These are phyloP conservation scores for Microdon myrmicae DNA, from an alignment of 2,888 invertebrate genomes.

Conservation along the genomic window DNA sequence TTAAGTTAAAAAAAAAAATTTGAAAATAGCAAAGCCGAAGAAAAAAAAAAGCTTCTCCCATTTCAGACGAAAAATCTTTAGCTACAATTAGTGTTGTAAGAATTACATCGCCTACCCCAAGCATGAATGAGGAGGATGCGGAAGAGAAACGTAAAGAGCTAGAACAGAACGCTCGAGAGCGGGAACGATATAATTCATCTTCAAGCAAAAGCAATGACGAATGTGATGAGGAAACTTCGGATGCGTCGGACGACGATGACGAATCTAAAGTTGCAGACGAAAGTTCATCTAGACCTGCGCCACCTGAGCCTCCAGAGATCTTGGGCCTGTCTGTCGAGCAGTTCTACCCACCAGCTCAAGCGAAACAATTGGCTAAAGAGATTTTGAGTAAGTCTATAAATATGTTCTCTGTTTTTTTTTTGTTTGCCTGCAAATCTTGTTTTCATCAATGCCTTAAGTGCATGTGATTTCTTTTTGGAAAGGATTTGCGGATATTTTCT, in stretches of 20 bases:
- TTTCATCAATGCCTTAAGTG: neutral
- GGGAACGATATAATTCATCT: constrained; percentile 53
- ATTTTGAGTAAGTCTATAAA: constrained; percentile 61
- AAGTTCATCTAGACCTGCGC: constrained; percentile 7
- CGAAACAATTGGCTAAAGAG: constrained; percentile 67
- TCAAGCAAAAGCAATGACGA: constrained; percentile 55
- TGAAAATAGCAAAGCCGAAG: too few species aligned
- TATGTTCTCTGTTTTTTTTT: neutral
- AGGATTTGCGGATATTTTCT: too few species aligned
- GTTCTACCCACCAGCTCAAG: constrained; percentile 70
- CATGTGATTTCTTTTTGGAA: constrained; percentile 2
- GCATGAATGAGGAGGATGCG: constrained; percentile 64
- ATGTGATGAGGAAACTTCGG: constrained; percentile 66
- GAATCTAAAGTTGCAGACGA: constrained; percentile 66
- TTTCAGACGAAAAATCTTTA: constrained; percentile 68
- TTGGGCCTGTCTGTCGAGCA: constrained; percentile 75
- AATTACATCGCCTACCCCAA: constrained; percentile 68
- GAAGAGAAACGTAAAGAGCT: constrained; percentile 58
- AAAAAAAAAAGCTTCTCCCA: too few species aligned
- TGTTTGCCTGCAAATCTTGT: neutral
- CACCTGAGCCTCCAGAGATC: constrained; percentile 67
- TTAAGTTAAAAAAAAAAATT: too few species aligned
- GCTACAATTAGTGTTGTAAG: constrained; percentile 74
- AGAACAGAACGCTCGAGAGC: constrained; percentile 53
- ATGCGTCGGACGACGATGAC: constrained; percentile 72